Base-by-base conservation (phyloP, 2,888 invertebrate species). In the Noctua pronuba region DNA sequence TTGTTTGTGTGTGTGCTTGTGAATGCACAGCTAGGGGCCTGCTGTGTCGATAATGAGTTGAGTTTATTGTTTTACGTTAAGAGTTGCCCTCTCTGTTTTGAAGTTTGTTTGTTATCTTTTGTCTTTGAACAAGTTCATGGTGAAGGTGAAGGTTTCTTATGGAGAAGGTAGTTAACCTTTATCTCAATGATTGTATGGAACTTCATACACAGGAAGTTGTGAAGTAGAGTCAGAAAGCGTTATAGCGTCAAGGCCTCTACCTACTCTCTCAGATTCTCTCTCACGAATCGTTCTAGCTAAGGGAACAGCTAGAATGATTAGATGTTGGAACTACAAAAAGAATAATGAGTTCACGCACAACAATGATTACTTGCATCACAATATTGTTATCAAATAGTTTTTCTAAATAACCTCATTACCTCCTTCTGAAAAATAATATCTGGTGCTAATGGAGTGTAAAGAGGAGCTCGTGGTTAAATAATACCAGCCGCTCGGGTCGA, bases 1-100 rank as follows among this genome's bases (percentile, higher is more conserved):
- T 78, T 87, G 58, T 83, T 76, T 85, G 70, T 85, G 79, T 85
- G 89, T 85, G 80, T 79, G 83, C 89, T 89, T 90, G 86, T 87
- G 88, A 88, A 89, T 86, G 84, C 82, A 79, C 80, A 68, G 74
- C 66, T 70, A 77, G 75, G 75, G 73, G 73, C 75, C 79, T 72
- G 68, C 65, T 78, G 72, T 75, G 49, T 80, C 72, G 79, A 77
- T 83, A 80, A 73, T 87, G 73, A 77, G 70, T 76, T 62, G 35
- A 79, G 71, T 78, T 78, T 77, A 80, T 77, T 77, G 75, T 77
- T 82, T 66, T 60, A 71, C 67, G 68, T n/a, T 55, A 64, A 38
- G 49, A 75, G 35, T 71, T 60, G 74, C 28, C 70, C 62, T 73
- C 35, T 79, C n/a, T 73, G 41, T 74, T 60, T 67, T 55, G n/a